Conservation (phyloP, 1,140 invertebrate species). For the Acromyrmex echinatior region DNA sequence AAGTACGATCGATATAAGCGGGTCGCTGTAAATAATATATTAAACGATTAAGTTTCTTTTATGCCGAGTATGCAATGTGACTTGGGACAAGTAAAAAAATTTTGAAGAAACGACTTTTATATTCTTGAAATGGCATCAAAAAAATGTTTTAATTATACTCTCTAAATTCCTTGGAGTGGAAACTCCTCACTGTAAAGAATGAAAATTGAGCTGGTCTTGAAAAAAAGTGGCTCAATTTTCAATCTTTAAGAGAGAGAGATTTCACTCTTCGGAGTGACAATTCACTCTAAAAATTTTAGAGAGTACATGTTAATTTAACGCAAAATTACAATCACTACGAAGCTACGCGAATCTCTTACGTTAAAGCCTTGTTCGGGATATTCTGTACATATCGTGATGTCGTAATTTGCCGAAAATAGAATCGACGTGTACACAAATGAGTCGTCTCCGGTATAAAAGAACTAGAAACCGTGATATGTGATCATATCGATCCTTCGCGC, state of each 20-base stretch:
- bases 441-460: conserved; percentile 35
- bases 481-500: conserved; percentile 28
- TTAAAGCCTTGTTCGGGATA: conserved; percentile 2
- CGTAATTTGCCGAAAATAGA: conserved; percentile 68
- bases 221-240: too few relatives aligned
- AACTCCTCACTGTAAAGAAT: too few relatives aligned
- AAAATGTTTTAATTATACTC: neutral
- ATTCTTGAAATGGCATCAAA: neutral
- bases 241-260: too few relatives aligned
- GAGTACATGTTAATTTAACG: neutral
- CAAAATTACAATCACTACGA: neutral
- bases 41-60: conserved; percentile 28
- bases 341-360: too few relatives aligned
- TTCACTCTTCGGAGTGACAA: too few relatives aligned
- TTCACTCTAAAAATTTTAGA: too few relatives aligned
- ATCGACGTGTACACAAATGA: conserved; percentile 50
- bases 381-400: conserved; percentile 41
- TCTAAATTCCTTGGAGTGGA: too few relatives aligned
- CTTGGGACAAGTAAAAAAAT: neutral
- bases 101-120: neutral
- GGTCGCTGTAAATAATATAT: conserved; percentile 47
- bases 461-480: conserved; percentile 15
- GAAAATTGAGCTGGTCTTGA: too few relatives aligned
- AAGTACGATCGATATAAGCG: conserved; percentile 57
- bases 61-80: conserved; percentile 23